phyloP scores from a whole-genome alignment of 2,113 vertebrate genomes.

The Sylvilagus bachmani region DNA sequence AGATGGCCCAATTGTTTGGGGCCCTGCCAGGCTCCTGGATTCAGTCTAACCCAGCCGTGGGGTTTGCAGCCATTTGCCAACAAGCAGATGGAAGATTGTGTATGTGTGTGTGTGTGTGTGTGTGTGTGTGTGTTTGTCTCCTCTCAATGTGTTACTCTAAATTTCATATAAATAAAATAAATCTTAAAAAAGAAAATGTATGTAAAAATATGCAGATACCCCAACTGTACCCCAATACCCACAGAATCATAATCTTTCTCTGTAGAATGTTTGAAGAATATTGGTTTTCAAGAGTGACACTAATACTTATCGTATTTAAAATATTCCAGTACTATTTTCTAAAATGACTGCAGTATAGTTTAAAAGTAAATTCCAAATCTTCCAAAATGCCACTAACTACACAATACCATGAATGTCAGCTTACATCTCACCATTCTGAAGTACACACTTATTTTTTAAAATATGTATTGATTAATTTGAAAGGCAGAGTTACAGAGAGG shows the following conservation, averaged over 20 bases:
- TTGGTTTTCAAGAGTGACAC: not conserved
- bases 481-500: too few species aligned
- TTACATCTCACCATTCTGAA: not conserved
- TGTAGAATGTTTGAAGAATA: not conserved
- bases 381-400: not conserved
- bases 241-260: not conserved
- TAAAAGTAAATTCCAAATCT: slow-evolving; percentile 35
- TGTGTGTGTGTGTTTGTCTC: too few species aligned
- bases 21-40: too few species aligned
- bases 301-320: not conserved
- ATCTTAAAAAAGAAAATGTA: too few species aligned
- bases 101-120: not conserved
- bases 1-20: too few species aligned
- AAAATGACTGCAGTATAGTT: not conserved
- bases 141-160: too few species aligned
- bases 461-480: too few species aligned
- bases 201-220: not conserved
- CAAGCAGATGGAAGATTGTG: too few species aligned
- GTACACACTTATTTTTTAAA: too few species aligned
- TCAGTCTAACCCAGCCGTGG: too few species aligned
- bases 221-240: not conserved
- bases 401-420: not conserved
- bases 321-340: not conserved
- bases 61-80: too few species aligned
- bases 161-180: too few species aligned